Conservation (phyloP, 2,797 vertebrate species). For the Cuniculus paca region DNA sequence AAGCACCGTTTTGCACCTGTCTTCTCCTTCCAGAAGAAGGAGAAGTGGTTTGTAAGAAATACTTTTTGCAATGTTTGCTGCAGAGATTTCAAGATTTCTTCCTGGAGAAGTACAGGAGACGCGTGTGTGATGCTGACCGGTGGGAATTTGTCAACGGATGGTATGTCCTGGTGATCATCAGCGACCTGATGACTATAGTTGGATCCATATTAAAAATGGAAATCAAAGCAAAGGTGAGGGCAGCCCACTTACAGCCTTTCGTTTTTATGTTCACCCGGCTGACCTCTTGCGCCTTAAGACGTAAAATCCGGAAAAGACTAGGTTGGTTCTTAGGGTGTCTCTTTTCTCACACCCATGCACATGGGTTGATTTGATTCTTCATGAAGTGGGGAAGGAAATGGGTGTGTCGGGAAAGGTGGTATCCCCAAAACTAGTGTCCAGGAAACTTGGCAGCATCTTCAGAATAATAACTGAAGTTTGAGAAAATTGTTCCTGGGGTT, state of each 20-base stretch:
- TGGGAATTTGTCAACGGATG: conserved; percentile 96
- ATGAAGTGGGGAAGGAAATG: not conserved
- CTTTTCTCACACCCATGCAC: not conserved
- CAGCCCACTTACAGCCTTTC: not conserved
- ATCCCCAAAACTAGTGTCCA: too few species aligned
- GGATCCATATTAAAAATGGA: conserved; percentile 99
- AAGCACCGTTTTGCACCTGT: not conserved
- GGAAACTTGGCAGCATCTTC: not conserved
- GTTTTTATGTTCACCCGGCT: not conserved
- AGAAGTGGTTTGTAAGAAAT: conserved; percentile 55
- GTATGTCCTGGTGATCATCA: conserved; percentile 96
- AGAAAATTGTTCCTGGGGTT: not conserved
- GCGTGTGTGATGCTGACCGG: conserved; percentile 91
- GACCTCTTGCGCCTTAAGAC: not conserved
- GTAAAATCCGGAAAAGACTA: not conserved
- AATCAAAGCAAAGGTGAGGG: conserved; percentile 96
- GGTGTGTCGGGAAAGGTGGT: not conserved
- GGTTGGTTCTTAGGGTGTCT: not conserved
- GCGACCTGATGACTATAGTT: conserved; percentile 95
- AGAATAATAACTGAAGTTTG: not conserved
- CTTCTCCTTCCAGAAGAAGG: conserved; percentile 35
- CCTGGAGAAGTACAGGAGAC: conserved; percentile 91
- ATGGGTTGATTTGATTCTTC: not conserved
- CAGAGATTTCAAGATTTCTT: conserved; percentile 96
- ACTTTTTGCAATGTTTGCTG: conserved; percentile 41